Percentiles rank a stretch among this genome's conserved stretches.
phyloP scores from a whole-genome alignment of 2,888 invertebrate genomes.

The Lottia gigantea region DNA sequence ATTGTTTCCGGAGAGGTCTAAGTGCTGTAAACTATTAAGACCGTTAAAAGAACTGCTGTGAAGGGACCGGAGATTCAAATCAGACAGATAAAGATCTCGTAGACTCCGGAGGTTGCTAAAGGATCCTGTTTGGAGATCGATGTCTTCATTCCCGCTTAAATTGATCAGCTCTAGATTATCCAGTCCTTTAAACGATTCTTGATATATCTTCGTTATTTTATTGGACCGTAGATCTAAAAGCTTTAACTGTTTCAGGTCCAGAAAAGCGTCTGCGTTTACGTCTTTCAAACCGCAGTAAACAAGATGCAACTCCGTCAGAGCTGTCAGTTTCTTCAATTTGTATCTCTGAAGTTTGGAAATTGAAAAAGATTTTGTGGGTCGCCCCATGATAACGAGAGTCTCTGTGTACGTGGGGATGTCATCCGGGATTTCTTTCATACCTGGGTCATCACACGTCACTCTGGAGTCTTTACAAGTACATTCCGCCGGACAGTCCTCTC shows the following conservation, averaged over 20 bases:
- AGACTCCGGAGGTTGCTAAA: conserved; percentile 27
- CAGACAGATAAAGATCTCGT: conserved; percentile 25
- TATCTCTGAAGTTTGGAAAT: neutral
- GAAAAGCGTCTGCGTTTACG: conserved; percentile 32
- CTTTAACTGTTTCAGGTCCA: conserved; percentile 28
- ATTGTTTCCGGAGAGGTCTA: conserved; percentile 38
- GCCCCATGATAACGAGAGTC: conserved; percentile 9
- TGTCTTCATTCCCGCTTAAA: conserved; percentile 36
- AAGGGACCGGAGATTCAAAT: conserved; percentile 33
- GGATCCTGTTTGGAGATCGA: conserved; percentile 31
- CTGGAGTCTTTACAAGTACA: neutral
- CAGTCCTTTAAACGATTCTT: conserved; percentile 35
- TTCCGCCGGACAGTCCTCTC: neutral
- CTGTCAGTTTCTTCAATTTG: neutral
- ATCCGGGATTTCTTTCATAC: conserved; percentile 10
- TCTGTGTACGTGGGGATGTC: neutral
- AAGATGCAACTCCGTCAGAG: conserved; percentile 25
- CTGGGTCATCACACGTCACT: conserved; percentile 5
- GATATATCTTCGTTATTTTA: conserved; percentile 27
- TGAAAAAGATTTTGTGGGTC: neutral
- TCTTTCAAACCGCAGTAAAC: conserved; percentile 27
- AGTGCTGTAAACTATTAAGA: conserved; percentile 28
- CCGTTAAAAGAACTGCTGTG: conserved; percentile 29
- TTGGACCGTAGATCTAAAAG: conserved; percentile 36
- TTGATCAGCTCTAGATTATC: conserved; percentile 33